Evolutionary conservation across 2,888 invertebrate genomes (phyloP), one percentile per base, ranked within the genome.

Genomic region (Drosophila prostipennis): DNA sequence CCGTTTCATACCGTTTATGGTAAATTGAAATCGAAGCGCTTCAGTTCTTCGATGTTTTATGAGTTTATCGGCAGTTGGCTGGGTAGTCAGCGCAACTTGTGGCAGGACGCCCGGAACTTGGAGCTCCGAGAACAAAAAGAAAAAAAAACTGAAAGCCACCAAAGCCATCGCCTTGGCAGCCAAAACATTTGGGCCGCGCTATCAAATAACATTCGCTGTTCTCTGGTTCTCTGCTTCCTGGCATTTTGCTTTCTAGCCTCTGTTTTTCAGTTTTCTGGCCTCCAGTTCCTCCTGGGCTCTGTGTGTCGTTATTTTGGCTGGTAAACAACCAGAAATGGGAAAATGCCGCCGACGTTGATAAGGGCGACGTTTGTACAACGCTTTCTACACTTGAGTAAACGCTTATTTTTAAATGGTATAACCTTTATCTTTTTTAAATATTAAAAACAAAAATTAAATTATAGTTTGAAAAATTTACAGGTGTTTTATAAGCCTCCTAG

Each of bases 331-430:
- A 80, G 69, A 71, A 74, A 86, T 56, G 67, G 70, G 70, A 60
- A 87, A 89, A 80, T 87, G 79, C 77, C 84, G 85, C 75, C 77
- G 68, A 77, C 88, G 89, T 87, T 87, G 87, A 89, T 82, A 89
- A 87, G 85, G 90, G 87, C 89, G 80, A 87, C 87, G 87, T 78
- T 68, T 72, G 32, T 26, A 65, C 45, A 74, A 45, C 43, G 29
- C 29, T 29, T 55, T 36, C 1, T 23, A 16, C 65, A 65, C 61
- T 63, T 14, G 0, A 26, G 34, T 16, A 34, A 42, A 42, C 8
- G 2, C 6, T 37, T 0, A 1, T 5, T 13, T 8, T 13, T 42
- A 19, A 19, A n/a, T 0, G 2, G 11, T 34, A 14, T 26, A 26
- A 7, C 14, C 6, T 3, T 19, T 14, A 43, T 5, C 11, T 6